phyloP scores from a whole-genome alignment of 1,140 invertebrate species.

The Neuroterus valhalla region DNA sequence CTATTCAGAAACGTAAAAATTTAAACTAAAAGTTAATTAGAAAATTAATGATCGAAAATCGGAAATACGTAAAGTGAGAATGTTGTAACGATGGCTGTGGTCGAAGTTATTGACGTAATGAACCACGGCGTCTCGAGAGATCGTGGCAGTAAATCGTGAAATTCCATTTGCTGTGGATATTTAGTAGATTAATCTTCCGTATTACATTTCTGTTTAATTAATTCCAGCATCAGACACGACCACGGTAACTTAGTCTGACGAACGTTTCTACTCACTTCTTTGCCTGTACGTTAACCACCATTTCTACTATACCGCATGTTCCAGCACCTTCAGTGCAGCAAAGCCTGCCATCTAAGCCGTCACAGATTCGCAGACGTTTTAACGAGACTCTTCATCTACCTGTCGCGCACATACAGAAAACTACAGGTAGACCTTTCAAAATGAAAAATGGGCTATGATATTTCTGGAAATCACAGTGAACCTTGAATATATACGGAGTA shows the following conservation, averaged over 20 bases:
- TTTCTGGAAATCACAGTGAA: too few species aligned
- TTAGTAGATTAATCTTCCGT: constrained; percentile 45
- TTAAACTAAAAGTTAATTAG: too few species aligned
- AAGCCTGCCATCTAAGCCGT: too few species aligned
- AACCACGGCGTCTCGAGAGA: not conserved
- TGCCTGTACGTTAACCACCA: too few species aligned
- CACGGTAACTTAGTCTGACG: constrained; percentile 34
- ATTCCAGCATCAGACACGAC: constrained; percentile 43
- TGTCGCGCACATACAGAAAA: constrained; percentile 24
- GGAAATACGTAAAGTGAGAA: not conserved
- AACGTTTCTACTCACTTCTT: not conserved
- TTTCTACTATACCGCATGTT: too few species aligned
- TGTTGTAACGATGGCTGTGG: not conserved
- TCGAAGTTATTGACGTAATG: not conserved
- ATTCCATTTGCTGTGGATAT: constrained; percentile 32
- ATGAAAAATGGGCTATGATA: too few species aligned
- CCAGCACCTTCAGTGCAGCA: too few species aligned
- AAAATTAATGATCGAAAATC: too few species aligned
- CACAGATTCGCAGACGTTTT: constrained; percentile 40
- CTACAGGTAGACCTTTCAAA: too few species aligned
- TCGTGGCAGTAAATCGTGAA: not conserved
- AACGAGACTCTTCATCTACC: constrained; percentile 54
- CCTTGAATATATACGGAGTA: too few species aligned
- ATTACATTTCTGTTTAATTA: constrained; percentile 57
- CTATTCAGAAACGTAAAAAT: too few species aligned